Base-by-base conservation (phyloP, 2,888 invertebrate genomes). In the Operophtera brumata region DNA sequence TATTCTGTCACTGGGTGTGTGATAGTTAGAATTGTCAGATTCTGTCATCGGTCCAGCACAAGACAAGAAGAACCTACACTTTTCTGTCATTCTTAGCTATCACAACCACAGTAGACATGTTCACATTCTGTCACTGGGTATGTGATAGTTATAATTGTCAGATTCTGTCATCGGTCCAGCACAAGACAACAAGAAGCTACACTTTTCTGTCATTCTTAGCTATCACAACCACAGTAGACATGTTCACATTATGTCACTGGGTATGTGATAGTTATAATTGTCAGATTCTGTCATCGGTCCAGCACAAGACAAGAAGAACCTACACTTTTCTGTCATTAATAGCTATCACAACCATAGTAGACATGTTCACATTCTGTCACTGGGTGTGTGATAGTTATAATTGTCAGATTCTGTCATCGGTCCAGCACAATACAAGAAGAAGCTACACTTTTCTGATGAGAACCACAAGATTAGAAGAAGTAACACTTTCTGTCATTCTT, bases 1-100 rank as follows among this genome's bases (percentile, higher is more conserved):
- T 43, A 45, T 20, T 54, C 55, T 61, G 39, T 57, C 61, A 57
- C 61, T 61, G 57, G 55, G 48, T 57, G 44, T 42, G 36, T 45
- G 46, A 53, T 47, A 50, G 50, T 54, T 45, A 36, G 47, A n/a
- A 35, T 2, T 47, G 35, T 32, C 34, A 50, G 51, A 37, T 47
- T 37, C 32, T 44, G 9, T 40, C 36, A 39, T 26, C 49, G 6
- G 3, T 5, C 28, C 36, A 37, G 7, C 36, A 37, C 5, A 8
- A 10, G 13, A 12, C 7, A 8, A 7, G 7, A 37, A 46, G 47
- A 36, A 46, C 32, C 44, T 32, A 37, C 14, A 26, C 2, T 20
- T 8, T 13, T 46, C 36, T 51, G 35, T 48, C 45, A 39, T 28
- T 12, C 14, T 20, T 41, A 59, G 44, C 52, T 50, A n/a, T 56